Conservation (phyloP, 2,113 vertebrate genomes). For the Arenaria interpres region DNA sequence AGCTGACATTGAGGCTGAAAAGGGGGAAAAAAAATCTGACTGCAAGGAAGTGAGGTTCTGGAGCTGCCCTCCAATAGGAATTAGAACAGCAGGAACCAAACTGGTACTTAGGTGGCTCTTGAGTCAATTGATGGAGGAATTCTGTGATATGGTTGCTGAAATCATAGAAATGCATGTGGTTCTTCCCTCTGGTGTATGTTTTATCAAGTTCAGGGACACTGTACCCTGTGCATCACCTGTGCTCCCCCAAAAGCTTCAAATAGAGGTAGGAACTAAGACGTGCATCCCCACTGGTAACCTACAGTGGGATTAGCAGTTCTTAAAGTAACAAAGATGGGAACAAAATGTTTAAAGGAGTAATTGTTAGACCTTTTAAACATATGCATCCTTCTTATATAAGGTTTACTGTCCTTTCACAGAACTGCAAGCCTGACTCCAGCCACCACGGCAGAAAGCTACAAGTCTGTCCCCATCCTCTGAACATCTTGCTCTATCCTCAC, state of each 20-base stretch:
- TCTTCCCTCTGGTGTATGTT: background rate
- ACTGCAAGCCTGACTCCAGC: background rate
- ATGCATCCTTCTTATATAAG: background rate
- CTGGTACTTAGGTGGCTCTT: background rate
- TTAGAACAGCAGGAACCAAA: background rate
- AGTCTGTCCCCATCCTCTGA: background rate
- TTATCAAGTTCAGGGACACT: background rate
- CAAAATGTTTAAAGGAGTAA: fast-evolving
- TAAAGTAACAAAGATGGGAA: background rate
- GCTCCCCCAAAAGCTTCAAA: background rate
- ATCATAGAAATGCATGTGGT: background rate
- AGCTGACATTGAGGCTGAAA: background rate
- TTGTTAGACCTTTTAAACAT: background rate
- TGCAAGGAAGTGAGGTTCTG: background rate
- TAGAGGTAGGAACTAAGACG: background rate
- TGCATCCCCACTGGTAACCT: background rate
- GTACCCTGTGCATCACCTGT: background rate
- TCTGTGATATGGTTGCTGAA: background rate
- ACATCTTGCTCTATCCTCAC: background rate
- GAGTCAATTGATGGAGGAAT: background rate
- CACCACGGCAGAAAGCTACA: background rate
- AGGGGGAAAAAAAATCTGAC: background rate
- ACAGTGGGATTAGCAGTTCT: background rate
- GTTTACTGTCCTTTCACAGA: background rate
- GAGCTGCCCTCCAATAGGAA: background rate